phyloP scores from a whole-genome alignment of 37 sponge, comb jelly and placozoan genomes.

The Ianthella basta region DNA sequence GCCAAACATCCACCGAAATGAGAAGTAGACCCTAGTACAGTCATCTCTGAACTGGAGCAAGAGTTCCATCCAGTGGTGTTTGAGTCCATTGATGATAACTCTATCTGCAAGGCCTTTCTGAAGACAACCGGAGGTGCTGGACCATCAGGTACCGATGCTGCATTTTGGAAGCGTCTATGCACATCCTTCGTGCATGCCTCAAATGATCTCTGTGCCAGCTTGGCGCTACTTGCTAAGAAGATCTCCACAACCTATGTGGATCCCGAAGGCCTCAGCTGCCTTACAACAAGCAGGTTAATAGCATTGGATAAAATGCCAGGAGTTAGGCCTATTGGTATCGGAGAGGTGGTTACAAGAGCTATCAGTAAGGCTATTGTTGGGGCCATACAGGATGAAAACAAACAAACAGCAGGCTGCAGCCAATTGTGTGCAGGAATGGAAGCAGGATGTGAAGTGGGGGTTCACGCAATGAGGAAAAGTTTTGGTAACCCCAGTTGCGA shows the following conservation, averaged over 20 bases:
- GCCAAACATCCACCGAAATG: slow-evolving; percentile 6
- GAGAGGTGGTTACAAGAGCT: neutral
- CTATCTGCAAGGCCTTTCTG: neutral
- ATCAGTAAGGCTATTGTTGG: neutral
- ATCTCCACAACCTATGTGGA: neutral
- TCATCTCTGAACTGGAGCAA: neutral
- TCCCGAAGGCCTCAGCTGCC: neutral
- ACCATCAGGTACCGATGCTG: neutral
- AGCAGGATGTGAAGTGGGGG: slow-evolving; percentile 4
- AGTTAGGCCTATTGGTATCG: neutral
- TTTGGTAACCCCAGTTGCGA: neutral
- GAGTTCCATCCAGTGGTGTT: slow-evolving; percentile 11
- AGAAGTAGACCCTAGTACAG: neutral
- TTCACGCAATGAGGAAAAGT: neutral
- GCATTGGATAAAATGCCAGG: slow-evolving; percentile 14
- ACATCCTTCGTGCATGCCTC: neutral
- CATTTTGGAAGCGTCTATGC: slow-evolving; percentile 6
- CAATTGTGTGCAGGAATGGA: slow-evolving; percentile 8
- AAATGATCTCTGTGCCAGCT: neutral
- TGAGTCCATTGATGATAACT: slow-evolving; percentile 6
- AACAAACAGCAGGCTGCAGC: neutral
- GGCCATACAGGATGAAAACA: slow-evolving; percentile 14
- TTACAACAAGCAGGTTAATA: neutral
- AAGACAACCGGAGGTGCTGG: neutral
- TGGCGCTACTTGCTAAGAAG: slow-evolving; percentile 7